A percentile compares a stretch with the other conserved stretches of the same genome.
phyloP scores from a whole-genome alignment of 2,797 vertebrate species.

The Tiaroga cobitis region DNA sequence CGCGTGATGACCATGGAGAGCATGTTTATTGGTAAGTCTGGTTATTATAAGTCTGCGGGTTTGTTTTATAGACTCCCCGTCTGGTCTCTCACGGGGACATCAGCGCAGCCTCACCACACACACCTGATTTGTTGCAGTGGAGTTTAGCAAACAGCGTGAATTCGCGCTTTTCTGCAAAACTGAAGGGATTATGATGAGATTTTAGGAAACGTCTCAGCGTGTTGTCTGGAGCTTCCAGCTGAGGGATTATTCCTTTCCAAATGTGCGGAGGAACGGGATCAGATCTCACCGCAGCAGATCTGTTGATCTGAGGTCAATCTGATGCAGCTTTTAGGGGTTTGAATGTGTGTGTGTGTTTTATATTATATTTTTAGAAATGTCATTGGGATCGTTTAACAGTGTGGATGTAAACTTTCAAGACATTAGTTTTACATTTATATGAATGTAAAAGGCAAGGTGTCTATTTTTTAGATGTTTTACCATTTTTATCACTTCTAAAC shows the following conservation, averaged over 20 bases:
- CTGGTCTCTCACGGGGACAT: slow-evolving; percentile 16
- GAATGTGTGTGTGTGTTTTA: not conserved
- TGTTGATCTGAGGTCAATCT: not conserved
- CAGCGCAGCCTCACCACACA: slow-evolving; percentile 6
- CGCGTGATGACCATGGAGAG: slow-evolving; percentile 86
- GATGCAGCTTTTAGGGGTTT: not conserved
- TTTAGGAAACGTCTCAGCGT: slow-evolving; percentile 6
- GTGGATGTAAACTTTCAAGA: not conserved
- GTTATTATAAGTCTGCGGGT: slow-evolving; percentile 20
- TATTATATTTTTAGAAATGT: not conserved
- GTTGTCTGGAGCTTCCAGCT: slow-evolving; percentile 11
- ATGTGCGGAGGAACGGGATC: not conserved
- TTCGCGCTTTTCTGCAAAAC: not conserved
- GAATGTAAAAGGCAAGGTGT: not conserved
- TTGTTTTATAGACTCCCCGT: slow-evolving; percentile 49
- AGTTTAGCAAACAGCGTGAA: slow-evolving; percentile 21
- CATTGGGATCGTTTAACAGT: not conserved
- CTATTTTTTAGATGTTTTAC: not conserved
- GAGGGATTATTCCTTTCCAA: not conserved
- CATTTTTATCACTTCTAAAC: not conserved
- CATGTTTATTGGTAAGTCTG: slow-evolving; percentile 97
- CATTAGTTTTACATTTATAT: not conserved
- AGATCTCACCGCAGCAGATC: not conserved
- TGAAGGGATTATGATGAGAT: slow-evolving; percentile 6
- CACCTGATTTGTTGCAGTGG: slow-evolving; percentile 54